Conservation (phyloP, 2,888 invertebrate species). For the Apamea anceps region DNA sequence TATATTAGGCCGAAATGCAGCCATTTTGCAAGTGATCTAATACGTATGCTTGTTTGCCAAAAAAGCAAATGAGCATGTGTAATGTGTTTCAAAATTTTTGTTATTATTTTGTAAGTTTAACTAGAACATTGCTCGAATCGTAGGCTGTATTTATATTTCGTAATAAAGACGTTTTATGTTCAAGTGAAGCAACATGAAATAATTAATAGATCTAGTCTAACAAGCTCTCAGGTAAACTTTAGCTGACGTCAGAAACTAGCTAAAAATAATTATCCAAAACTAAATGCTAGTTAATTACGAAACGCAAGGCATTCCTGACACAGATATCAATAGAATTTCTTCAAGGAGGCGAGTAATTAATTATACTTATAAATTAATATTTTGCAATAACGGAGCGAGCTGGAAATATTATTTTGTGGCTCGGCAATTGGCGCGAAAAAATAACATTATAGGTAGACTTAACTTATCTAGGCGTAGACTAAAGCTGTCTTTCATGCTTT, state of each 20-base stretch:
- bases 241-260: constrained; percentile 17
- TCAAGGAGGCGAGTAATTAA: constrained; percentile 40
- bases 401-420: constrained; percentile 30
- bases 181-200: constrained; percentile 28
- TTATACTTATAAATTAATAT: constrained; percentile 42
- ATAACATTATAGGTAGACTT: constrained; percentile 1
- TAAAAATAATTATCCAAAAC: constrained; percentile 38
- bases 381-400: constrained; percentile 15
- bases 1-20: constrained; percentile 16
- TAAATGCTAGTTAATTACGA: constrained; percentile 32
- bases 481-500: constrained; percentile 15
- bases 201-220: constrained; percentile 36
- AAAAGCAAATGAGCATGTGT: constrained; percentile 22
- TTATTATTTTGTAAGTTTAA: constrained; percentile 54
- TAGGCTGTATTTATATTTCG: constrained; percentile 35
- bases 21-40: constrained; percentile 38
- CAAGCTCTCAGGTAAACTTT: constrained; percentile 7
- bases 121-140: constrained; percentile 41
- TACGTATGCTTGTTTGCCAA: constrained; percentile 28
- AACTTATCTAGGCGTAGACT: not conserved
- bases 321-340: constrained; percentile 46
- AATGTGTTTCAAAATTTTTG: constrained; percentile 51
- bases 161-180: constrained; percentile 40
- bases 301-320: constrained; percentile 46
- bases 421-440: constrained; percentile 26